These are phyloP conservation scores for Capitulum mitella DNA, from an alignment of 2,888 invertebrate genomes.

Conservation along the genomic window DNA sequence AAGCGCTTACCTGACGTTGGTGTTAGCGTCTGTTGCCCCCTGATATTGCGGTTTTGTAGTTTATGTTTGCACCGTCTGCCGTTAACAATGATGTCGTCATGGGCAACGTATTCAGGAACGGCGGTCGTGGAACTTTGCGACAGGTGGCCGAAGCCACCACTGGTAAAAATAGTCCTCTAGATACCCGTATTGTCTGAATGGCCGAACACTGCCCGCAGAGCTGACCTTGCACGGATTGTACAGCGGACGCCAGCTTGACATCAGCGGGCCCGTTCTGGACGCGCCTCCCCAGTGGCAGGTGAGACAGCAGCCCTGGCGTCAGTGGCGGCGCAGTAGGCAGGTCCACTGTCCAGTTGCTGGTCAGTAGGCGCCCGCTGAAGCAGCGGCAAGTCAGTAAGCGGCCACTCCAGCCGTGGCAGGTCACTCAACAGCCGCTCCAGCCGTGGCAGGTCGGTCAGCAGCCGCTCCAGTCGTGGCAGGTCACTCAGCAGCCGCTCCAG, in stretches of 20 bases:
- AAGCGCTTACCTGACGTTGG: no score
- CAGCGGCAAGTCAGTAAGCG: background rate
- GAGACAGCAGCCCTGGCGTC: no score
- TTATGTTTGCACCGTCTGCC: no score
- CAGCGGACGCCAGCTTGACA: background rate
- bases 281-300: constrained; percentile 14
- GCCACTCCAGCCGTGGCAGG: background rate
- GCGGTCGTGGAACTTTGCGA: no score
- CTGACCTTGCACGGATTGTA: background rate
- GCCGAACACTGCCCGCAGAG: background rate
- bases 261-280: background rate
- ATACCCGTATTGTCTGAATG: background rate
- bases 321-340: no score
- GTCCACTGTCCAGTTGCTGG: background rate
- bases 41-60: no score
- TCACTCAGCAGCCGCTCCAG: background rate
- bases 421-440: background rate
- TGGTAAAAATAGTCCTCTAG: no score
- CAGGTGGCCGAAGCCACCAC: no score
- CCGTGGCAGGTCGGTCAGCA: background rate
- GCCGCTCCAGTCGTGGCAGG: background rate
- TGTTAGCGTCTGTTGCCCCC: no score
- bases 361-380: background rate
- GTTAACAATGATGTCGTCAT: no score
- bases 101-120: no score